These are phyloP conservation scores for Pteropus rufus DNA, from an alignment of 2,797 vertebrate species.

Conservation along the genomic window DNA sequence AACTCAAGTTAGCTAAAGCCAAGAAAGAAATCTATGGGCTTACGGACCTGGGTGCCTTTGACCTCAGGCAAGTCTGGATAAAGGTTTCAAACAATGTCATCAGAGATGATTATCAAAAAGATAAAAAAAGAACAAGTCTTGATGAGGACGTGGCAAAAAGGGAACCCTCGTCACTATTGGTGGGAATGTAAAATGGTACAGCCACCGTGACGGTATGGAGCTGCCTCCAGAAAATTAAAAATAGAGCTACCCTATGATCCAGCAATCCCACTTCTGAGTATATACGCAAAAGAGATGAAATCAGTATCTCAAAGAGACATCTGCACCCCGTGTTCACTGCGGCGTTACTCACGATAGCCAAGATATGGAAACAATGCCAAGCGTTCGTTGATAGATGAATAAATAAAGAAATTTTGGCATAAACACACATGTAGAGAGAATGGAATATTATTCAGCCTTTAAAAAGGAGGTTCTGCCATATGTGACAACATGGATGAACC, in stretches of 20 bases:
- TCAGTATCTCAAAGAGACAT: background rate
- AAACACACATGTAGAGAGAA: background rate
- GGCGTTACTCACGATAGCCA: background rate
- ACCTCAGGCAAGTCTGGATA: background rate
- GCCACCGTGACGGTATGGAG: background rate
- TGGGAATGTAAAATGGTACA: background rate
- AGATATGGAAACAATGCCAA: background rate
- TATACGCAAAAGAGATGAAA: background rate
- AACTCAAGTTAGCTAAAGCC: background rate
- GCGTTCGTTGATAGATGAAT: background rate
- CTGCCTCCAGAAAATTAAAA: background rate
- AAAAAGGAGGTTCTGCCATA: background rate
- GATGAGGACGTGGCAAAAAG: background rate
- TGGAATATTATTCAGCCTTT: background rate
- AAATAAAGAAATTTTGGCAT: background rate
- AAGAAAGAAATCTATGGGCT: background rate
- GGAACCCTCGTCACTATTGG: background rate
- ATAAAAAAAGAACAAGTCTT: background rate
- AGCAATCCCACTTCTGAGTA: background rate
- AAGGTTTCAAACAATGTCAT: background rate
- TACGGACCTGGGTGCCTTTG: background rate
- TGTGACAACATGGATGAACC: background rate
- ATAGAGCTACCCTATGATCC: background rate
- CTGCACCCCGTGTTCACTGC: background rate
- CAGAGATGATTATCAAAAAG: background rate